These are phyloP conservation scores for Zaprionus tsacasi DNA, from an alignment of 1,140 invertebrate species.

Conservation along the genomic window DNA sequence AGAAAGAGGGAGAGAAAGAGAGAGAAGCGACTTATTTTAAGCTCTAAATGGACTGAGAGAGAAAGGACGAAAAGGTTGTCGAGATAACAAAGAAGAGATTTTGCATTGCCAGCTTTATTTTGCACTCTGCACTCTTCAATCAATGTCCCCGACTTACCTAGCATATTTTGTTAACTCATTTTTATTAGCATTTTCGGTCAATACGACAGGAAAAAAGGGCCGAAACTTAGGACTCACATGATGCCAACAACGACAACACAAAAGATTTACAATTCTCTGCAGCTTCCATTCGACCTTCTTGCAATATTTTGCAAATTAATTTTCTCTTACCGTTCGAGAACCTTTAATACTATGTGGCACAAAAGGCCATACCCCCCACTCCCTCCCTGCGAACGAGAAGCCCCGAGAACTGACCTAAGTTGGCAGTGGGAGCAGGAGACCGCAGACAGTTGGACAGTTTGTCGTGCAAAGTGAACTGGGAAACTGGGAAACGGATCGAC, in stretches of 20 bases:
- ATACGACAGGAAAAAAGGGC: conserved; percentile 5
- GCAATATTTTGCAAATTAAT: conserved; percentile 63
- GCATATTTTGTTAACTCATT: conserved; percentile 4
- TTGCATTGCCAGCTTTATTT: not conserved
- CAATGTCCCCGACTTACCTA: conserved; percentile 1
- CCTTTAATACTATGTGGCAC: conserved; percentile 33
- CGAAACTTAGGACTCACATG: conserved; percentile 13
- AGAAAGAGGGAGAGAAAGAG: not conserved
- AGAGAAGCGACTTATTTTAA: not conserved
- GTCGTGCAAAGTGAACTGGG: conserved; percentile 44
- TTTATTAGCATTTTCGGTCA: conserved; percentile 25
- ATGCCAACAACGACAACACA: conserved; percentile 7
- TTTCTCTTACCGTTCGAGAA: conserved; percentile 36
- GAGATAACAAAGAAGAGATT: not conserved
- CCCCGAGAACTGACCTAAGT: conserved; percentile 55
- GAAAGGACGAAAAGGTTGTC: not conserved
- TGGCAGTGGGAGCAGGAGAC: conserved; percentile 9
- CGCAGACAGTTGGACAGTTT: conserved; percentile 8
- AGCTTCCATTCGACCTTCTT: conserved; percentile 14
- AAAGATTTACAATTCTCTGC: not conserved
- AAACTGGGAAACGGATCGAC: conserved; percentile 25
- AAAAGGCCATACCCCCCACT: conserved; percentile 28
- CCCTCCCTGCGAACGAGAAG: no score
- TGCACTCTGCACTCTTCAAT: conserved; percentile 16
- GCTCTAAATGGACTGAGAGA: not conserved